phyloP scores from a whole-genome alignment of 2,113 vertebrate species.

The Myxocyprinus asiaticus region DNA sequence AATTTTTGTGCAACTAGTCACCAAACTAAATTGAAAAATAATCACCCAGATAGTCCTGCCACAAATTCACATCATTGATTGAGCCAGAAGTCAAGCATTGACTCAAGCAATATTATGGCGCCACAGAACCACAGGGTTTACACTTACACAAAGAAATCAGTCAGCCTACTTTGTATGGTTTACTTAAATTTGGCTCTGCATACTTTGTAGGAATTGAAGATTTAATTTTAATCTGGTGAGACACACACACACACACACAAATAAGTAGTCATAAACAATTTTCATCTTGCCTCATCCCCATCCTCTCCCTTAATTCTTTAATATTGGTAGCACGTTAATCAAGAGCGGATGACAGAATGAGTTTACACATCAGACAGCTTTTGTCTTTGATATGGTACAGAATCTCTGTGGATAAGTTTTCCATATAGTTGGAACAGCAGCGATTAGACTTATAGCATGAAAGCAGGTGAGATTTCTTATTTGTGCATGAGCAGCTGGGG shows the following conservation, averaged over 20 bases:
- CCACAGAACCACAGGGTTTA: not conserved
- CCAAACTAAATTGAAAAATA: not conserved
- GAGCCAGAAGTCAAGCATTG: not conserved
- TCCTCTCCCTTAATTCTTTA: conserved; percentile 78
- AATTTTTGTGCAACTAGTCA: not conserved
- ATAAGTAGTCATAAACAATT: conserved; percentile 22
- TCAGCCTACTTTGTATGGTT: not conserved
- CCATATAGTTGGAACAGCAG: conserved; percentile 76
- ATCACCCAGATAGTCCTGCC: not conserved
- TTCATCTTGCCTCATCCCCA: conserved; percentile 15
- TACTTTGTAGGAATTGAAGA: not conserved
- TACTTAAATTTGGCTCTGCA: conserved; percentile 1
- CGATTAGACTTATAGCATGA: conserved; percentile 72
- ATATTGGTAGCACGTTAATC: conserved; percentile 81
- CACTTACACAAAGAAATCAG: not conserved
- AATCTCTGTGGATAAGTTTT: conserved; percentile 15
- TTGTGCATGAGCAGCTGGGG: conserved; percentile 89
- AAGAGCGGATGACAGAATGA: conserved; percentile 21
- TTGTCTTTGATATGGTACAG: conserved; percentile 32
- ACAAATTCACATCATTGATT: not conserved
- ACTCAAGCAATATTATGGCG: too few species aligned
- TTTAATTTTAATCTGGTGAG: not conserved
- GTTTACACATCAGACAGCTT: conserved; percentile 34
- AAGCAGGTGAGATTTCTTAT: conserved; percentile 92
- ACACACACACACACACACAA: not conserved